These are phyloP conservation scores for Temnothorax ravouxi DNA, from an alignment of 2,888 invertebrate genomes.

Conservation along the genomic window DNA sequence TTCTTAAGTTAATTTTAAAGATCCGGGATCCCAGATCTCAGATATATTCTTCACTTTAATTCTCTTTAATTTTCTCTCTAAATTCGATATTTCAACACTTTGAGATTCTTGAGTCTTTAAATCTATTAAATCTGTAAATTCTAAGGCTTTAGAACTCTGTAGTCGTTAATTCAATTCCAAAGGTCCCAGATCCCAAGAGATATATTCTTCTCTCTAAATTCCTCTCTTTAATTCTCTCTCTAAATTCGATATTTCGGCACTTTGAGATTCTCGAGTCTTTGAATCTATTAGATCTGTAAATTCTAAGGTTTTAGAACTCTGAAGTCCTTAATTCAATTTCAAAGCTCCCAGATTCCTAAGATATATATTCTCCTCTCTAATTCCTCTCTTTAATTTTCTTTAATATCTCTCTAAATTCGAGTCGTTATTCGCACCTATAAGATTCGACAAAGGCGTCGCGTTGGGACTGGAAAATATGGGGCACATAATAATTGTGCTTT, in stretches of 20 bases:
- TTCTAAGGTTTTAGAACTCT: neutral
- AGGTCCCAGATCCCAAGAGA: neutral
- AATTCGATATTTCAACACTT: no score
- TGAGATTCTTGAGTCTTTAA: neutral
- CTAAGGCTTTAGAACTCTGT: neutral
- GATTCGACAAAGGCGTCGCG: neutral
- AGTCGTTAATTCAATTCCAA: neutral
- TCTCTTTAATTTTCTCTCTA: no score
- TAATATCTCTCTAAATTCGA: neutral
- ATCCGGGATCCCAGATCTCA: no score
- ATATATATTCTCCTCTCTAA: neutral
- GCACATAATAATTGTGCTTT: slow-evolving; percentile 16
- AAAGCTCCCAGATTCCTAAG: neutral
- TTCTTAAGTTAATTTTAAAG: no score
- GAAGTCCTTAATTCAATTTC: neutral
- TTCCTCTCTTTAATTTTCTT: neutral
- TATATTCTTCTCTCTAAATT: neutral
- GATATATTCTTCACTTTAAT: no score
- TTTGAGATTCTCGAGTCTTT: neutral
- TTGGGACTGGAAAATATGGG: slow-evolving; percentile 25
- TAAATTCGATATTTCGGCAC: neutral
- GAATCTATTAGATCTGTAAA: neutral
- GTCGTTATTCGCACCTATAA: neutral
- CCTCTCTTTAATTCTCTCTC: neutral
- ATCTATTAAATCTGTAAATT: neutral